A percentile compares a stretch with the other conserved stretches of the same genome.
These are phyloP conservation scores for Sternotherus odoratus DNA, from an alignment of 2,797 vertebrate genomes.

Conservation along the genomic window DNA sequence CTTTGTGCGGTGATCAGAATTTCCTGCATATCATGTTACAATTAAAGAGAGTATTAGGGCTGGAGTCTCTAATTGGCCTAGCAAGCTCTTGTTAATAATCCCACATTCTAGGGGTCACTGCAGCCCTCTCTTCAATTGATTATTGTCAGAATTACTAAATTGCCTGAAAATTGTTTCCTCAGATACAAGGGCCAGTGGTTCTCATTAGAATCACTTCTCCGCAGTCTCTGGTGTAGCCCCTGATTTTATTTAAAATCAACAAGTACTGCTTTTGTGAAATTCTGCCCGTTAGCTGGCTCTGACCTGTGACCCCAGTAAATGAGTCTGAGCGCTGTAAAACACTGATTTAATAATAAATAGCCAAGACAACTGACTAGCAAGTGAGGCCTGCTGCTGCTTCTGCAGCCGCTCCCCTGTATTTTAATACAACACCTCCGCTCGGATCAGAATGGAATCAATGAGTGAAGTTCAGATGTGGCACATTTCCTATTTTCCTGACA, in stretches of 20 bases:
- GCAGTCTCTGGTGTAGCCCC: background rate
- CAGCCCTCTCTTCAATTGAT: background rate
- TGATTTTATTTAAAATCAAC: slow-evolving; percentile 27
- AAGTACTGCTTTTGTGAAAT: background rate
- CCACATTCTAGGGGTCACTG: background rate
- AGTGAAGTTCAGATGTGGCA: slow-evolving; percentile 79
- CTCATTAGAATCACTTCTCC: background rate
- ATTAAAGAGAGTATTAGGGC: background rate
- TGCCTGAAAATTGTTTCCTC: background rate
- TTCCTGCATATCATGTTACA: background rate
- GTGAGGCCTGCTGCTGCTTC: slow-evolving; percentile 13
- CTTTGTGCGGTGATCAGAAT: background rate
- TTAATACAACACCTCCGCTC: slow-evolving; percentile 76
- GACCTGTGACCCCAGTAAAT: slow-evolving; percentile 37
- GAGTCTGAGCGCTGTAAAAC: background rate
- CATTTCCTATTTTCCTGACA: slow-evolving; percentile 85
- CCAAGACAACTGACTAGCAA: background rate
- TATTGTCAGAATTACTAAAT: slow-evolving; percentile 22
- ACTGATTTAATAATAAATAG: slow-evolving; percentile 26
- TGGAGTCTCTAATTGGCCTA: slow-evolving; percentile 10
- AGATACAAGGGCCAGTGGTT: background rate
- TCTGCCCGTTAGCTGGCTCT: background rate
- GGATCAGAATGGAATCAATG: slow-evolving; percentile 77
- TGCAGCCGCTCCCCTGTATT: slow-evolving; percentile 58
- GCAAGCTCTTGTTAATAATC: background rate